Conservation (phyloP, 2,888 invertebrate genomes). For the Aelia acuminata region DNA sequence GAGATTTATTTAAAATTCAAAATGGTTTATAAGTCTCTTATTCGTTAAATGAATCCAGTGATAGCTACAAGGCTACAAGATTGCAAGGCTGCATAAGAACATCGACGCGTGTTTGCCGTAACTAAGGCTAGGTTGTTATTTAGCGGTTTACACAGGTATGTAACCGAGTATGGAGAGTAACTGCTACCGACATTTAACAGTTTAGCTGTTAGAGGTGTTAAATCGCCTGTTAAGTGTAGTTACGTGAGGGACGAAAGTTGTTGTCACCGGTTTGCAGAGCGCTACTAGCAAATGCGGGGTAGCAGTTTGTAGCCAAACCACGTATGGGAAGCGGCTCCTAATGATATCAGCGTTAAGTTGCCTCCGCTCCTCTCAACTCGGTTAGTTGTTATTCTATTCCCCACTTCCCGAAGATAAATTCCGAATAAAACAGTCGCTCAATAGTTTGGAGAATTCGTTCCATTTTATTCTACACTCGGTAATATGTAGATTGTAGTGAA, state of each 20-base stretch:
- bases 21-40: too few relatives aligned
- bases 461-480: neutral
- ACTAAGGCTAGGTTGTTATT: neutral
- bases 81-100: too few relatives aligned
- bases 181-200: neutral
- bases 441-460: neutral
- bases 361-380: neutral
- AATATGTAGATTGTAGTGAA: neutral
- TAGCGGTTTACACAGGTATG: neutral
- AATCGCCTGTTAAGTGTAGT: neutral
- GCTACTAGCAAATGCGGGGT: neutral
- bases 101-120: too few relatives aligned
- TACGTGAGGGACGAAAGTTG: neutral
- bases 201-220: neutral
- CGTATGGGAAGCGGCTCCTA: neutral
- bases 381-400: neutral
- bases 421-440: neutral
- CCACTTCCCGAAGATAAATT: neutral
- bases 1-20: too few relatives aligned
- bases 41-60: too few relatives aligned
- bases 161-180: neutral
- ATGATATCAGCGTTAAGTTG: slow-evolving; percentile 16
- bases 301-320: neutral
- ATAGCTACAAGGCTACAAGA: too few relatives aligned
- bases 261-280: neutral